Conservation (phyloP, 2,888 invertebrate genomes). For the Choreutis nemorana region DNA sequence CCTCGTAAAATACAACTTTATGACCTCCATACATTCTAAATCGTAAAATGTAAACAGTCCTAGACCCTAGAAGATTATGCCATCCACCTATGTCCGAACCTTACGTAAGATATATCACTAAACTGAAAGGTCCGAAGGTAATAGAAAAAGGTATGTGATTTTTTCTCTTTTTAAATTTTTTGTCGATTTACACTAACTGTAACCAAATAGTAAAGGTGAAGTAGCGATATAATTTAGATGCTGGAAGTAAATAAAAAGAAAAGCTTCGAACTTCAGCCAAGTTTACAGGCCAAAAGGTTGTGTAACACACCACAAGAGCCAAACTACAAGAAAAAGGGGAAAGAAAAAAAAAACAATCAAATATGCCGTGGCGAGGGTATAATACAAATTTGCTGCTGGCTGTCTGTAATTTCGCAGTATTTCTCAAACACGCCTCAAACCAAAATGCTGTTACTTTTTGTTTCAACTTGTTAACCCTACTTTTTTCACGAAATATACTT, state of each 20-base stretch:
- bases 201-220: neutral
- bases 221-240: too few relatives aligned
- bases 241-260: neutral
- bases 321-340: conserved; percentile 8
- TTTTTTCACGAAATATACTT: too few relatives aligned
- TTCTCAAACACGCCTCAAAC: neutral
- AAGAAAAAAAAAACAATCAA: conserved; percentile 5
- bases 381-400: conserved; percentile 5
- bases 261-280: conserved; percentile 6
- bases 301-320: conserved; percentile 8
- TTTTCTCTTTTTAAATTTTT: conserved; percentile 1
- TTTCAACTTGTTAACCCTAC: too few relatives aligned
- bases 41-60: conserved; percentile 43
- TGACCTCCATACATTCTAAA: conserved; percentile 26
- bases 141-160: too few relatives aligned
- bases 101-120: too few relatives aligned
- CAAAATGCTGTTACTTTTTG: too few relatives aligned
- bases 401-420: conserved; percentile 1
- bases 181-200: neutral
- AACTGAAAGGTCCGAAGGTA: too few relatives aligned
- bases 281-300: conserved; percentile 8
- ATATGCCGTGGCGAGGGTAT: conserved; percentile 9
- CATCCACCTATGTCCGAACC: conserved; percentile 19
- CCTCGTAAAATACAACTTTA: conserved; percentile 43
- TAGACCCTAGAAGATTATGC: conserved; percentile 34